phyloP scores from a whole-genome alignment of 2,888 invertebrate genomes.

The Stomorhina lunata region DNA sequence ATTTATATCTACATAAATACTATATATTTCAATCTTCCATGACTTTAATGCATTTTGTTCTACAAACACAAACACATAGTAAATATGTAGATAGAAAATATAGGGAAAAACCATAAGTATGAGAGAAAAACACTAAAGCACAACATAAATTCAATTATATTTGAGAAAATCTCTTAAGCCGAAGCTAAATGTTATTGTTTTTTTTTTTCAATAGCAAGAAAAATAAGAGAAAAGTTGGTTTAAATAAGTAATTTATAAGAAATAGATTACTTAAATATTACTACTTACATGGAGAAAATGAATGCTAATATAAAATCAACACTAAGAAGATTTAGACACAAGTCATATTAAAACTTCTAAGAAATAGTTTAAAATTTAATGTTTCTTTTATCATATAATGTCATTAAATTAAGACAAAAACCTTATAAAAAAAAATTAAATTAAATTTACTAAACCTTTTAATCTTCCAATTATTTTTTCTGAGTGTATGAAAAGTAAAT shows the following conservation, averaged over 20 bases:
- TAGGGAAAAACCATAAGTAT: neutral
- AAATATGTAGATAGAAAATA: neutral
- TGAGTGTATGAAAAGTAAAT: too few relatives aligned
- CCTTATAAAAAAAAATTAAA: too few relatives aligned
- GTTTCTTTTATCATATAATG: too few relatives aligned
- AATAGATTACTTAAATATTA: conserved; percentile 24
- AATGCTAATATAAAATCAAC: too few relatives aligned
- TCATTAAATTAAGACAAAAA: too few relatives aligned
- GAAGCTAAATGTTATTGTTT: conserved; percentile 7
- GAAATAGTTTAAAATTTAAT: too few relatives aligned
- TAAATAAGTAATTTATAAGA: conserved; percentile 27
- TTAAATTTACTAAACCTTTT: too few relatives aligned
- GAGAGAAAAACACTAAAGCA: neutral
- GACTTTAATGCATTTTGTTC: conserved; percentile 18
- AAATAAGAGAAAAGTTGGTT: neutral
- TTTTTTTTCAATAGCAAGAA: neutral
- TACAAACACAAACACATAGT: neutral
- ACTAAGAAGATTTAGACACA: too few relatives aligned
- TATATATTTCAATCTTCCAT: neutral
- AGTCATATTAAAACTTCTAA: too few relatives aligned
- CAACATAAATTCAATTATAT: conserved; percentile 46
- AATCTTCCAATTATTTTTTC: too few relatives aligned
- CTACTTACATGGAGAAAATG: too few relatives aligned
- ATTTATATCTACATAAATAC: conserved; percentile 13
- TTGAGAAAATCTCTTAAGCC: conserved; percentile 38